Conservation (phyloP, 1,140 invertebrate species). For the Drosophila novamexicana region DNA sequence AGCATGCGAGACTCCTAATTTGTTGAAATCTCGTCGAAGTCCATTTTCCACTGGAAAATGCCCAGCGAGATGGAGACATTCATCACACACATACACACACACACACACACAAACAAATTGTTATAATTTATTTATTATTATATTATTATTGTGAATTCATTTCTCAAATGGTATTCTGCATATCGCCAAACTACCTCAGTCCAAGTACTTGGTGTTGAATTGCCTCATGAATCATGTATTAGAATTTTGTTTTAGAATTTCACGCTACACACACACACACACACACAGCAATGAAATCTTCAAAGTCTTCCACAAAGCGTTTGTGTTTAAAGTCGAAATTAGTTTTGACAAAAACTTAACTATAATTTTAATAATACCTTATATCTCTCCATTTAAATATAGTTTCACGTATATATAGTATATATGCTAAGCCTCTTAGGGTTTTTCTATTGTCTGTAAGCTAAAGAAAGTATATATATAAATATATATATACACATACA, state of each 20-base stretch:
- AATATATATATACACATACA: conserved; percentile 33
- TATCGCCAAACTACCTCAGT: conserved; percentile 77
- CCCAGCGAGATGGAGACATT: conserved; percentile 36
- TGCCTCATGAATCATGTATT: conserved; percentile 74
- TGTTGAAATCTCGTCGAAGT: conserved; percentile 5
- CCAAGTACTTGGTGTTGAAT: conserved; percentile 81
- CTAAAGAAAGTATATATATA: conserved; percentile 52
- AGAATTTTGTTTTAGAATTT: conserved; percentile 30
- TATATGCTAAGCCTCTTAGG: conserved; percentile 44
- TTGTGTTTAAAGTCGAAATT: conserved; percentile 24
- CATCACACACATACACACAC: conserved; percentile 28
- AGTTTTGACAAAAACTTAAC: conserved; percentile 40
- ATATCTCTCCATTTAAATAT: conserved; percentile 65
- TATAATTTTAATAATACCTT: conserved; percentile 39
- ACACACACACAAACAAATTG: conserved; percentile 49
- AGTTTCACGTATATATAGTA: conserved; percentile 34
- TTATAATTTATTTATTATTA: conserved; percentile 82
- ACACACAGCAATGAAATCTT: conserved; percentile 48
- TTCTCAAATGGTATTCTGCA: conserved; percentile 67
- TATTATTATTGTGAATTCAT: conserved; percentile 67
- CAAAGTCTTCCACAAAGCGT: conserved; percentile 49
- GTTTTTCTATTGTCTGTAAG: conserved; percentile 56
- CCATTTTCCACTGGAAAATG: conserved; percentile 19
- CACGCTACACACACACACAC: conserved; percentile 13
- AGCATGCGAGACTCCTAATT: conserved; percentile 54